Evolutionary conservation across 2,113 vertebrate genomes (phyloP).

Genomic region (western clawed frog (Xenopus tropicalis)): UCB_Xtro_10.0 CM004444.2:20917001-20917500

Average conservation of each 20-base stretch:
- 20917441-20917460: too few species aligned
- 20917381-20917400: too few species aligned
- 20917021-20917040: constrained; percentile 38
- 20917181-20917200: constrained; percentile 51
- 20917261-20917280: constrained; percentile 27
- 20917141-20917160: constrained; percentile 51
- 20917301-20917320: constrained; percentile 48
- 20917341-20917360: constrained; percentile 34
- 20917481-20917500: too few species aligned
- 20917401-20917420: too few species aligned
- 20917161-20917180: constrained; percentile 44
- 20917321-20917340: constrained; percentile 38
- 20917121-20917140: constrained; percentile 53
- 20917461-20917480: too few species aligned
- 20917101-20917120: constrained; percentile 47
- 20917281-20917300: constrained; percentile 47
- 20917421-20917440: too few species aligned
- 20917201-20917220: constrained; percentile 48
- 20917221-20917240: constrained; percentile 54
- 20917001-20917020: constrained; percentile 42
- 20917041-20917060: constrained; percentile 52
- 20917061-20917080: constrained; percentile 49
- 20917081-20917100: constrained; percentile 57
- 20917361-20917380: neutral
- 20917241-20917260: constrained; percentile 48